These are phyloP conservation scores for Oncorhynchus gorbuscha DNA, from an alignment of 2,113 vertebrate genomes.

Conservation along the genomic window DNA sequence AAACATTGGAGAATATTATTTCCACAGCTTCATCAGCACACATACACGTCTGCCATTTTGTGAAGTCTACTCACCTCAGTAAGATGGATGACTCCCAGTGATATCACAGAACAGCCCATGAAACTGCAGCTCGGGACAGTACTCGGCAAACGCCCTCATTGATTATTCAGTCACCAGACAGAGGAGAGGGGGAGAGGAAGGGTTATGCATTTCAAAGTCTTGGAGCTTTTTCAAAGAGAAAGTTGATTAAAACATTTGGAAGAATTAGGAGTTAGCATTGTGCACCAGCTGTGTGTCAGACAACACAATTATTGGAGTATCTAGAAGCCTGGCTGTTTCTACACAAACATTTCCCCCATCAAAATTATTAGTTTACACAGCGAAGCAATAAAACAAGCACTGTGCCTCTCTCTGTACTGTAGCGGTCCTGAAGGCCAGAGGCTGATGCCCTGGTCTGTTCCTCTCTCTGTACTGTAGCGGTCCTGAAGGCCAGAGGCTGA, in stretches of 20 bases:
- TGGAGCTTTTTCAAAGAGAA: no score
- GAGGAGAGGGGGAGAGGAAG: conserved; percentile 26
- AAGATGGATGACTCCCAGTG: conserved; percentile 96
- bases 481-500: background rate
- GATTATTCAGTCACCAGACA: conserved; percentile 91
- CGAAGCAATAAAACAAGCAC: no score
- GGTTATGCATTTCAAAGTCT: background rate
- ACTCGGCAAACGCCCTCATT: conserved; percentile 90
- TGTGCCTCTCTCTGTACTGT: no score
- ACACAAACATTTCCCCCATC: background rate
- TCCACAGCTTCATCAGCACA: background rate
- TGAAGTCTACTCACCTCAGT: conserved; percentile 82
- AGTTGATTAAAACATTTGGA: no score
- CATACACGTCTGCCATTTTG: background rate
- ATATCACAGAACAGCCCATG: conserved; percentile 98
- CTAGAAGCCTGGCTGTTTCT: background rate
- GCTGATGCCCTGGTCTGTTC: no score
- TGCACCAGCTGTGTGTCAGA: no score
- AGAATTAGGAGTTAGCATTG: no score
- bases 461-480: background rate
- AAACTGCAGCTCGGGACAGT: conserved; percentile 95
- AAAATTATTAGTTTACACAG: background rate
- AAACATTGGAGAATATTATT: no score
- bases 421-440: no score
- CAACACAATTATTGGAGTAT: no score